Conservation (phyloP, 2,888 invertebrate species). For the Pterostichus madidus region DNA sequence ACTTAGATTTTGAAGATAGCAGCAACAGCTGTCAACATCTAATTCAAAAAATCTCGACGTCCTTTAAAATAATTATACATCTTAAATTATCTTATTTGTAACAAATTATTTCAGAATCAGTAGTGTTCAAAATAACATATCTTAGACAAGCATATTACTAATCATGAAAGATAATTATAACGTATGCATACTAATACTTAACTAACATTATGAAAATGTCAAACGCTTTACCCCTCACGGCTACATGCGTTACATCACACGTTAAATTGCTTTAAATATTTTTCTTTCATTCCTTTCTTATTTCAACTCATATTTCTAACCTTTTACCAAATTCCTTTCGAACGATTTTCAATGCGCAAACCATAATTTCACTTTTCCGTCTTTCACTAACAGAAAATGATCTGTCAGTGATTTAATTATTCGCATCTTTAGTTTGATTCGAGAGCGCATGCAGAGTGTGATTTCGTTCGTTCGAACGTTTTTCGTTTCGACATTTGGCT, state of each 20-base stretch:
- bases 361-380: slow-evolving; percentile 18
- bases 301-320: slow-evolving; percentile 12
- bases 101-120: not conserved
- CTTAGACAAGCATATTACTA: slow-evolving; percentile 6
- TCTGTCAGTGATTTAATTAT: slow-evolving; percentile 19
- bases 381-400: slow-evolving; percentile 26
- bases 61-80: slow-evolving; percentile 5
- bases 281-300: not conserved
- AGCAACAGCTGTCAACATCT: no score
- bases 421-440: not conserved
- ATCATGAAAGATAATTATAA: slow-evolving; percentile 37
- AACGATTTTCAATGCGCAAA: not conserved
- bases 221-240: slow-evolving; percentile 13
- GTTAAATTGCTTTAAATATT: slow-evolving; percentile 5
- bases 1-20: no score
- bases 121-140: not conserved
- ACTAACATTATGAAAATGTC: slow-evolving; percentile 34
- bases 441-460: not conserved
- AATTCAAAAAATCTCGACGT: not conserved
- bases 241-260: slow-evolving; percentile 1
- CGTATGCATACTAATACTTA: slow-evolving; percentile 1
- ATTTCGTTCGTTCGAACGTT: not conserved
- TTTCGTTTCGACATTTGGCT: slow-evolving; percentile 23
- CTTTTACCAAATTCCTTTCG: slow-evolving; percentile 19
- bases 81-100: slow-evolving; percentile 11